phyloP scores from a whole-genome alignment of 2,113 vertebrate genomes.

The Isurus oxyrinchus region DNA sequence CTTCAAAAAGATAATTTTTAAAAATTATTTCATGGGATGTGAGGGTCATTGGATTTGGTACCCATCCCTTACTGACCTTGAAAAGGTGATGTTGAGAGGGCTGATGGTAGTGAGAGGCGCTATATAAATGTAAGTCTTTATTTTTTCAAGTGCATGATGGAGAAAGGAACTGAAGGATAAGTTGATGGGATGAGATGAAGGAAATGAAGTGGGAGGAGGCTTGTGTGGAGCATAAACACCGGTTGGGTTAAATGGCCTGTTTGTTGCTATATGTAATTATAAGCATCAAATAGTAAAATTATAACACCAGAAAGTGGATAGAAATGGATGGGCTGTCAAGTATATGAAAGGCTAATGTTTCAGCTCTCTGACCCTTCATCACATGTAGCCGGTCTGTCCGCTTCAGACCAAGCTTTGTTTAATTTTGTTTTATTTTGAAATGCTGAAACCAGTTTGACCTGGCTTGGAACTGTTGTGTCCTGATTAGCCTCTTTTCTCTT shows the following conservation, averaged over 20 bases:
- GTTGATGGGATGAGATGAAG: neutral
- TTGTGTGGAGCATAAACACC: neutral
- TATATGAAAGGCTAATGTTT: neutral
- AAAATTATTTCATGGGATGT: too few species aligned
- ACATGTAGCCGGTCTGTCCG: neutral
- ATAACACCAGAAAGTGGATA: neutral
- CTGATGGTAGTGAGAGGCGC: too few species aligned
- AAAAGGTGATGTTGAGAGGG: too few species aligned
- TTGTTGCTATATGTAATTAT: neutral
- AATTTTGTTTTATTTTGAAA: neutral
- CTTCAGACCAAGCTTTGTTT: neutral
- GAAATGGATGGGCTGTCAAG: neutral
- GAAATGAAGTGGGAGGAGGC: neutral
- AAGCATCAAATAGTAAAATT: neutral
- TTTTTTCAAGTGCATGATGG: too few species aligned
- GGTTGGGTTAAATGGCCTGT: neutral
- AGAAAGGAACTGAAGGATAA: too few species aligned
- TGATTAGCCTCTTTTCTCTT: constrained; percentile 36
- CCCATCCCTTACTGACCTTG: too few species aligned
- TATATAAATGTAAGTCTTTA: too few species aligned
- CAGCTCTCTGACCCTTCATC: neutral
- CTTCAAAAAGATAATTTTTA: too few species aligned
- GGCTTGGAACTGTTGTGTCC: neutral
- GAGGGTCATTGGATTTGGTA: too few species aligned
- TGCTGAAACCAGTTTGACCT: neutral